These are phyloP conservation scores for Athene noctua DNA, from an alignment of 2,113 vertebrate genomes.

Conservation along the genomic window DNA sequence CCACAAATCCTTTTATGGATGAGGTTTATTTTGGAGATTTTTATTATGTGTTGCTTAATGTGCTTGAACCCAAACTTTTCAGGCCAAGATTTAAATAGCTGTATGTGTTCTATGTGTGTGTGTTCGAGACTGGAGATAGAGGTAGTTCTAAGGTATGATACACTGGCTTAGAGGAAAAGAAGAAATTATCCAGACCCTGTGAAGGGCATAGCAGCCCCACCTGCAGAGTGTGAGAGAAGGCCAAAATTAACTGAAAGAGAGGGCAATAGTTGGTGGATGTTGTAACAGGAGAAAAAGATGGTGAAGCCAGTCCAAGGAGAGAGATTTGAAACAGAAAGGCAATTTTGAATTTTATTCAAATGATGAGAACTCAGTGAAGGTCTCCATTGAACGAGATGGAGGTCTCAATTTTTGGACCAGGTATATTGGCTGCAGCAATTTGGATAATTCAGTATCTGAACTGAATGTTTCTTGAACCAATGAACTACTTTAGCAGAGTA, in stretches of 20 bases:
- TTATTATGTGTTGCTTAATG: not conserved
- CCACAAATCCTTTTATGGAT: constrained; percentile 5
- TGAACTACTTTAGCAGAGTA: not conserved
- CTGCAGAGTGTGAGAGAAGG: not conserved
- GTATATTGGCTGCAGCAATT: not conserved
- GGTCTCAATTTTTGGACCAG: not conserved
- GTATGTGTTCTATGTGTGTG: not conserved
- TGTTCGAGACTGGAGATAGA: not conserved
- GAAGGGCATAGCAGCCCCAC: not conserved
- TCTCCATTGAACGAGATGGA: not conserved
- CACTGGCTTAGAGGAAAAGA: not conserved
- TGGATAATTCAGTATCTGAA: not conserved
- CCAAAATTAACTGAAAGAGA: not conserved
- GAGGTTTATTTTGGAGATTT: not conserved
- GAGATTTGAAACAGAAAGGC: not conserved
- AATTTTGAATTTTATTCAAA: not conserved
- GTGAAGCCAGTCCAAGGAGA: not conserved
- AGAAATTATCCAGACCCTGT: not conserved
- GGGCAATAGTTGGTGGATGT: not conserved
- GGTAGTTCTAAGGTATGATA: not conserved
- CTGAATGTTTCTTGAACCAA: not conserved
- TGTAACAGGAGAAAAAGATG: not conserved
- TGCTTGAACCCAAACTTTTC: not conserved
- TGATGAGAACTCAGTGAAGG: not conserved
- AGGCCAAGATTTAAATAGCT: not conserved